These are phyloP conservation scores for Scolanthus callimorphus DNA, from an alignment of 92 coral and sea anemone genomes.

Conservation along the genomic window DNA sequence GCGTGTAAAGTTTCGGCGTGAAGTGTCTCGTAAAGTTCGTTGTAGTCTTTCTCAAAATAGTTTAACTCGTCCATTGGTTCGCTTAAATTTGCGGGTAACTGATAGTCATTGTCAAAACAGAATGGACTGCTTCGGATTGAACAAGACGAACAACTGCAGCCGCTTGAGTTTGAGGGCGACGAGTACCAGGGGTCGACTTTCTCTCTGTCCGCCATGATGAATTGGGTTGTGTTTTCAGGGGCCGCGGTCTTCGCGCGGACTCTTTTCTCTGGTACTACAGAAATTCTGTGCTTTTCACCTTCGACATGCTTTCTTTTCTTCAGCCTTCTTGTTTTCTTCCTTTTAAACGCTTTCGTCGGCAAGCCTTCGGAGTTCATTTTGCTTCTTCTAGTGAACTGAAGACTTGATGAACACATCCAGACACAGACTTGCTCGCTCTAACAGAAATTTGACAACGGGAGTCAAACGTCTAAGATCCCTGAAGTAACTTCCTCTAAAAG, in stretches of 20 bases:
- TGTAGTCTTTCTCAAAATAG: constrained; percentile 85
- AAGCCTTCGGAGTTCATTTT: constrained; percentile 40
- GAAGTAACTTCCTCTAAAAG: no score
- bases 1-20: constrained; percentile 73
- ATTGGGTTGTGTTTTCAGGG: constrained; percentile 95
- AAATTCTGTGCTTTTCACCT: background rate
- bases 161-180: constrained; percentile 55
- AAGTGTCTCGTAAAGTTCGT: constrained; percentile 72
- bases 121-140: constrained; percentile 57
- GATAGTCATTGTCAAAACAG: constrained; percentile 46
- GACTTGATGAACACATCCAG: constrained; percentile 24
- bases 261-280: constrained; percentile 46
- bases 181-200: constrained; percentile 52
- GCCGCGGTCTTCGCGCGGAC: constrained; percentile 60
- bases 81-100: constrained; percentile 39
- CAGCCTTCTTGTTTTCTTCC: constrained; percentile 66
- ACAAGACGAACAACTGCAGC: constrained; percentile 52
- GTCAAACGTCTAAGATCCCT: no score
- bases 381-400: constrained; percentile 15
- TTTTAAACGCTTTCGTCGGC: constrained; percentile 27
- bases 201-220: constrained; percentile 90
- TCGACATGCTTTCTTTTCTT: constrained; percentile 63
- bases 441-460: no score
- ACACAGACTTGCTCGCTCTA: no score
- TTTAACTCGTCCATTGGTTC: constrained; percentile 53